Evolutionary conservation across 2,113 vertebrate genomes (phyloP), one percentile per base, ranked within the genome.

Genomic region (Diphyllodes magnificus): DNA sequence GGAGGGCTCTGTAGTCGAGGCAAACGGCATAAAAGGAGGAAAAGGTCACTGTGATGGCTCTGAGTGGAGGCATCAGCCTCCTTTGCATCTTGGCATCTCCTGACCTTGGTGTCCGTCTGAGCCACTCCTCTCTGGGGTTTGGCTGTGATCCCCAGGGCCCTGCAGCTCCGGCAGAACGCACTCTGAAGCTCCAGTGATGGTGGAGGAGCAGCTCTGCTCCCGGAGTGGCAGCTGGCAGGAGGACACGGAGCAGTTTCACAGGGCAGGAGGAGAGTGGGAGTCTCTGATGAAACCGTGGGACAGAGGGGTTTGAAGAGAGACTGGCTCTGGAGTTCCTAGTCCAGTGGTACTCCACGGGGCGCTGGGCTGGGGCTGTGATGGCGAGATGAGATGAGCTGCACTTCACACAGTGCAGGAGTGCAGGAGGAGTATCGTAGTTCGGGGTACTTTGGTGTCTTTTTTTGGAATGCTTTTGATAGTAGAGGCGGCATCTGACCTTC

Each of bases 401-500:
- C 70, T 69, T 93, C 86, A 0, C 3, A 3, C 54, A 50, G 86
- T 19, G 61, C 66, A 27, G 91, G 31, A 90, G 40, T 45, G 77
- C 50, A 23, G 72, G 59, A 49, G 39, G 18, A 78, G 25, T 54
- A 39, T 22, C 2, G 1, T 81, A 92, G 33, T 44, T 64, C 24
- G 0, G 37, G 76, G 15, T 25, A 28, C 95, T 94, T 95, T 90
- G 94, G 88, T 97, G 94, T 90, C 95, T 95, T 95, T 96, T 95
- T 96, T 93, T 92, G 92, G 92, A 95, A 94, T 0, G 7, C 71
- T 94, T 96, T 91, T 97, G 92, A 96, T 85, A 64, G 70, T 20
- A 11, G 68, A 94, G 77, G 68, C 81, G 88, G 60, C 79, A 78
- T 68, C 79, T 95, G 94, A 95, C 94, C 94, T 92, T 56, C 82